Conservation (phyloP, 2,797 vertebrate genomes). For the Gymnothorax reevesii region DNA sequence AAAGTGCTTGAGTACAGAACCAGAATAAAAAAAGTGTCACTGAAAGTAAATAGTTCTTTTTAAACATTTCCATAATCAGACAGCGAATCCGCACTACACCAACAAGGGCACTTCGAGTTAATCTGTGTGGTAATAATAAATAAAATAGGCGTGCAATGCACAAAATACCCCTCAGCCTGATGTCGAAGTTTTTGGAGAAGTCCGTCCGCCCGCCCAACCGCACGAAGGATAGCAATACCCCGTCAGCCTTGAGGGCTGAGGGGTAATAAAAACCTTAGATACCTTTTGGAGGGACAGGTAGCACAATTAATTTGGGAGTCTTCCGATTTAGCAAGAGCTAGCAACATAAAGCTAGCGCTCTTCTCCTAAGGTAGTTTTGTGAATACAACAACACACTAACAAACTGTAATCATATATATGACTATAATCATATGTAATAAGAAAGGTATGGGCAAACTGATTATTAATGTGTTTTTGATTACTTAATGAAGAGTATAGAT, state of each 20-base stretch:
- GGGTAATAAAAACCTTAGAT: not conserved
- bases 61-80: not conserved
- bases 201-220: too few relatives aligned
- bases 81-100: slow-evolving; percentile 22
- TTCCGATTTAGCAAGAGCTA: not conserved
- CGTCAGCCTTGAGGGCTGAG: too few relatives aligned
- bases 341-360: not conserved
- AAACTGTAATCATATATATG: not conserved
- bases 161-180: too few relatives aligned
- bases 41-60: not conserved
- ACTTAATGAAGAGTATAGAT: not conserved
- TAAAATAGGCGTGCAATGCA: too few relatives aligned
- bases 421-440: not conserved
- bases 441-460: not conserved
- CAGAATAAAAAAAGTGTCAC: too few relatives aligned
- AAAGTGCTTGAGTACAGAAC: too few relatives aligned
- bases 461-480: not conserved
- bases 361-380: not conserved
- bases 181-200: too few relatives aligned
- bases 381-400: not conserved
- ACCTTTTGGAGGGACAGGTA: not conserved
- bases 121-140: too few relatives aligned
- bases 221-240: too few relatives aligned
- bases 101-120: not conserved
- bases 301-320: not conserved